phyloP scores from a whole-genome alignment of 2,888 invertebrate genomes.

The Cryptus viduatorius region DNA sequence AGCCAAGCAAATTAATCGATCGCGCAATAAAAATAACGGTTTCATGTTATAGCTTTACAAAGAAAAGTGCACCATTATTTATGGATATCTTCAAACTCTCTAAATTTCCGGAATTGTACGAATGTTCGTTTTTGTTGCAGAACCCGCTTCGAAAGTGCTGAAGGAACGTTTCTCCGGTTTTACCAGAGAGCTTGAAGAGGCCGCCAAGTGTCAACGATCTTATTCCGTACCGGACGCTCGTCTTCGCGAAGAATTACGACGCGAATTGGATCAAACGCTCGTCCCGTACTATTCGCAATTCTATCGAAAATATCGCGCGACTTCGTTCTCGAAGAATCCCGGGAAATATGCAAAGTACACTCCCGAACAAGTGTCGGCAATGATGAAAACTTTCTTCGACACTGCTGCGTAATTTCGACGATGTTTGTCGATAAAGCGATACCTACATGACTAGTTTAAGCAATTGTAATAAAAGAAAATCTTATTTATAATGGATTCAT shows the following conservation, averaged over 20 bases:
- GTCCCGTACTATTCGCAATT: conserved; percentile 94
- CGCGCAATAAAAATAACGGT: no score
- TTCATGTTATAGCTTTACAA: no score
- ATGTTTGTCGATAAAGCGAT: no score
- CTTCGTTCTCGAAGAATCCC: conserved; percentile 96
- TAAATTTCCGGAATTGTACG: neutral
- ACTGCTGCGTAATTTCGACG: conserved; percentile 89
- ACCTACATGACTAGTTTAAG: neutral
- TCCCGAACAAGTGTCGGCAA: conserved; percentile 93
- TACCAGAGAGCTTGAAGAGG: conserved; percentile 98
- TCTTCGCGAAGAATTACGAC: conserved; percentile 93
- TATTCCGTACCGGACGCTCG: conserved; percentile 98
- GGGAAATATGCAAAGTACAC: conserved; percentile 97
- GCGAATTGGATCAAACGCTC: conserved; percentile 95
- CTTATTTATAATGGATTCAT: neutral
- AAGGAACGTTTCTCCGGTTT: conserved; percentile 88
- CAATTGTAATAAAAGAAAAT: neutral
- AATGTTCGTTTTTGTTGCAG: conserved; percentile 85
- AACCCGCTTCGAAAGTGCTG: conserved; percentile 80
- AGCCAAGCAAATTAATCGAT: no score
- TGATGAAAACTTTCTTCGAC: conserved; percentile 97
- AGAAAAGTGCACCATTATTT: no score
- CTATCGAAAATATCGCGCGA: conserved; percentile 90
- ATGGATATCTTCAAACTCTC: no score
- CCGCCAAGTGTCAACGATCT: conserved; percentile 92